phyloP scores from a whole-genome alignment of 2,113 vertebrate species.

The Myiagra hebetior region DNA sequence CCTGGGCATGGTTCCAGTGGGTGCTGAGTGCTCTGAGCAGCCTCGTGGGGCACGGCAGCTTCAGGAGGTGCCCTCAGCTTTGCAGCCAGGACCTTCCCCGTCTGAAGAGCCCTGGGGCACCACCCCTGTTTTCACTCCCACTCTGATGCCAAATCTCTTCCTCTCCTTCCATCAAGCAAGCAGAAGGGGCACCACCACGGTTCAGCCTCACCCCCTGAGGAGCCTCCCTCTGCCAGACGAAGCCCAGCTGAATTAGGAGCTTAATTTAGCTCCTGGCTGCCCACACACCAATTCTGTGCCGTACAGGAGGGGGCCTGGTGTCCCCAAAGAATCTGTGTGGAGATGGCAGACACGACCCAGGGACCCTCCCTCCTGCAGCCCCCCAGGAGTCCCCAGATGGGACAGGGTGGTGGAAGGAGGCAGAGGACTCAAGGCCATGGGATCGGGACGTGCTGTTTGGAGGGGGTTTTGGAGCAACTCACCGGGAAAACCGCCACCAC shows the following conservation, averaged over 20 bases:
- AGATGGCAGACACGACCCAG: not conserved
- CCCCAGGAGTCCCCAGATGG: not conserved
- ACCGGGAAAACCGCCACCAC: slow-evolving; percentile 81
- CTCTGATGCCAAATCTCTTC: not conserved
- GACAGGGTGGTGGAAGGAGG: not conserved
- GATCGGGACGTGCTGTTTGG: not conserved
- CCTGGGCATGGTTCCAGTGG: not conserved
- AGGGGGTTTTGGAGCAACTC: slow-evolving; percentile 34
- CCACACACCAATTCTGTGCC: not conserved
- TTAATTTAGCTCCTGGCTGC: not conserved
- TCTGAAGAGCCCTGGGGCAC: not conserved
- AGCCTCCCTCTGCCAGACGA: not conserved
- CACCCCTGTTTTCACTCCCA: not conserved
- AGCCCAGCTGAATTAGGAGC: not conserved
- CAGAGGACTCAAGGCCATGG: fast-evolving
- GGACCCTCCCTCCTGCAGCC: not conserved
- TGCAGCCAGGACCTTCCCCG: not conserved
- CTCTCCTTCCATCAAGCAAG: not conserved
- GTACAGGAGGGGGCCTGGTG: fast-evolving
- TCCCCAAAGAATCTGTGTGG: not conserved
- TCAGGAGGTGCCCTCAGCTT: not conserved
- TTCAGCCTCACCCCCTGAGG: not conserved
- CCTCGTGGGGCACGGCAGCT: fast-evolving
- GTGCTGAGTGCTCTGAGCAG: not conserved
- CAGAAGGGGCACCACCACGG: not conserved